These are phyloP conservation scores for Acanthurus lineatus DNA, from an alignment of 2,797 vertebrate species.

Conservation along the genomic window DNA sequence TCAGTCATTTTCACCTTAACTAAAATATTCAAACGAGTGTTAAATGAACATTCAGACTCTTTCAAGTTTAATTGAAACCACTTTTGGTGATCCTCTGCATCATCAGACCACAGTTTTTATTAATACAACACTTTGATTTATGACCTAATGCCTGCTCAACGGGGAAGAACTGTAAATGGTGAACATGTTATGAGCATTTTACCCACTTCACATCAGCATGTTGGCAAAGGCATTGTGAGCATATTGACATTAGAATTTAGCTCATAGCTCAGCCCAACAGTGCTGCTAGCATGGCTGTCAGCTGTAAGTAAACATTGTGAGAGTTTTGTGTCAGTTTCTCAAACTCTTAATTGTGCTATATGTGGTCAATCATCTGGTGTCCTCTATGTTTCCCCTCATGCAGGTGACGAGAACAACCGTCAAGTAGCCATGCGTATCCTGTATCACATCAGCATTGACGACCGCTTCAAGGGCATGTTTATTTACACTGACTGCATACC, in stretches of 20 bases:
- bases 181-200: not conserved
- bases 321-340: too few relatives aligned
- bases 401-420: conserved; percentile 92
- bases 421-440: conserved; percentile 93
- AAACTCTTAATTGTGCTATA: too few relatives aligned
- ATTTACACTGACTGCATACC: conserved; percentile 95
- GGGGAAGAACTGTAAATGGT: not conserved
- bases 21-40: too few relatives aligned
- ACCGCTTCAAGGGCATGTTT: conserved; percentile 95
- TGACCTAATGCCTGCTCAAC: not conserved
- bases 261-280: not conserved
- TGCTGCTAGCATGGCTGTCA: not conserved
- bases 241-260: not conserved
- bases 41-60: not conserved
- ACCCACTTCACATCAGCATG: not conserved
- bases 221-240: not conserved
- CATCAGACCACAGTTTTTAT: not conserved
- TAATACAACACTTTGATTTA: not conserved
- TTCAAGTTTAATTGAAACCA: not conserved
- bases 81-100: not conserved
- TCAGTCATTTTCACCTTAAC: not conserved
- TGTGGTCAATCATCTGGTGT: not conserved
- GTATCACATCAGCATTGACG: conserved; percentile 96
- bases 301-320: too few relatives aligned
- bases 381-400: conserved; percentile 35